Percentiles rank a stretch among this genome's conserved stretches.
Evolutionary conservation across 92 coral and sea anemone species (phyloP).

Genomic region (Heteractis magnifica): DNA sequence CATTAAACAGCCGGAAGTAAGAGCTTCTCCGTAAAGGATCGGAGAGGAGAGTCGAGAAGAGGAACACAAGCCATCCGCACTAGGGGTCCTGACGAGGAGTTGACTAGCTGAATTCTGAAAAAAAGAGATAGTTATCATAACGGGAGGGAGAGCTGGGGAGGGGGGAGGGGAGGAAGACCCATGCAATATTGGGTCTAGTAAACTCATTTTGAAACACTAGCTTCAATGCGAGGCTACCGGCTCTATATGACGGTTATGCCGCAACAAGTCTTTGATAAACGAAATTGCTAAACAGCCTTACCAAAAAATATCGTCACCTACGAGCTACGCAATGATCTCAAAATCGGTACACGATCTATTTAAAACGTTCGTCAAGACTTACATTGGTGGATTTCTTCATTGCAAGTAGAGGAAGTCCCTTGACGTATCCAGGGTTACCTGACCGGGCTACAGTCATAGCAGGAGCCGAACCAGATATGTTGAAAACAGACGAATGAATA

Average conservation of each 20-base stretch:
- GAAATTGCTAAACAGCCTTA: no score
- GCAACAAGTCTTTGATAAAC: no score
- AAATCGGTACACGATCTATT: not conserved
- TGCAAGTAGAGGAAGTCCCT: slow-evolving; percentile 69
- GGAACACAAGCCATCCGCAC: slow-evolving; percentile 67
- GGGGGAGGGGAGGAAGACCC: not conserved
- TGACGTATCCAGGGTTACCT: slow-evolving; percentile 93
- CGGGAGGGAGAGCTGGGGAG: not conserved
- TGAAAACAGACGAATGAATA: slow-evolving; percentile 39
- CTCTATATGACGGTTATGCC: no score
- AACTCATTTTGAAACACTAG: no score
- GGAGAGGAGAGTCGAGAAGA: slow-evolving; percentile 50
- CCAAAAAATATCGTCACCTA: no score
- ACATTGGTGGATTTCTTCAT: slow-evolving; percentile 13
- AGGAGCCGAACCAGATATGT: slow-evolving; percentile 26
- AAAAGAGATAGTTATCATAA: not conserved
- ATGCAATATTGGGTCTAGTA: not conserved
- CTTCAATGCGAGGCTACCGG: not conserved
- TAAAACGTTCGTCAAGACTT: not conserved
- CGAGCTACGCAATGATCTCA: no score
- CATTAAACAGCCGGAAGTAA: slow-evolving; percentile 74
- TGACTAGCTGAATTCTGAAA: slow-evolving; percentile 54
- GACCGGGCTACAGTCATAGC: slow-evolving; percentile 52
- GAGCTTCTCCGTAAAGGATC: slow-evolving; percentile 71
- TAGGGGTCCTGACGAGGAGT: slow-evolving; percentile 71